A percentile compares a stretch with the other conserved stretches of the same genome.
Evolutionary conservation across 2,113 vertebrate species (phyloP).

Genomic region (Microtus pennsylvanicus): DNA sequence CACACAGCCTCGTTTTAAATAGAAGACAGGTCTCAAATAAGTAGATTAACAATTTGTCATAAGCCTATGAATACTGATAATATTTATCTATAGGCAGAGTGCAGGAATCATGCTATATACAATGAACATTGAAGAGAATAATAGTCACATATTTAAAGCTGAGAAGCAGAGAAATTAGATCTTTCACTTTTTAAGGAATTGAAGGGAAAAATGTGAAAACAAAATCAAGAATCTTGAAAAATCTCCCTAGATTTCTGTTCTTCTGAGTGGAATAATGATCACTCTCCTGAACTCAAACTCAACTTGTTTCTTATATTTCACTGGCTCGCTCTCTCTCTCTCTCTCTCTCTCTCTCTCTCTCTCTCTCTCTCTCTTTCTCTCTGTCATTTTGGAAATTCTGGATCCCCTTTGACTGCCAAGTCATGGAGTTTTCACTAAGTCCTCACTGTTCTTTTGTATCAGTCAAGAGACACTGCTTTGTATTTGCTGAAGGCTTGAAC

Average conservation of each 20-base stretch:
- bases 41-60: background rate
- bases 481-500: background rate
- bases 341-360: background rate
- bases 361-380: background rate
- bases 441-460: background rate
- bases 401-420: background rate
- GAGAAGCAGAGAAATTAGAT: background rate
- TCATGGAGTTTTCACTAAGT: background rate
- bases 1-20: background rate
- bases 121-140: background rate
- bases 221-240: background rate
- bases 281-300: background rate
- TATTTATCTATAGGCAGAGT: background rate
- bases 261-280: background rate
- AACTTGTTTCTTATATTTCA: background rate
- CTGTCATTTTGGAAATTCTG: background rate
- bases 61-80: background rate
- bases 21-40: background rate
- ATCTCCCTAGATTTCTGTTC: background rate
- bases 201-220: background rate
- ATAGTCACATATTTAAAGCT: background rate
- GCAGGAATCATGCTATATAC: background rate
- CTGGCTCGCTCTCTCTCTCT: slow-evolving; percentile 26
- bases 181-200: background rate
- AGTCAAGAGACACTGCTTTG: background rate